Conservation (phyloP, 2,888 invertebrate species). For the Lycophotia porphyrea region DNA sequence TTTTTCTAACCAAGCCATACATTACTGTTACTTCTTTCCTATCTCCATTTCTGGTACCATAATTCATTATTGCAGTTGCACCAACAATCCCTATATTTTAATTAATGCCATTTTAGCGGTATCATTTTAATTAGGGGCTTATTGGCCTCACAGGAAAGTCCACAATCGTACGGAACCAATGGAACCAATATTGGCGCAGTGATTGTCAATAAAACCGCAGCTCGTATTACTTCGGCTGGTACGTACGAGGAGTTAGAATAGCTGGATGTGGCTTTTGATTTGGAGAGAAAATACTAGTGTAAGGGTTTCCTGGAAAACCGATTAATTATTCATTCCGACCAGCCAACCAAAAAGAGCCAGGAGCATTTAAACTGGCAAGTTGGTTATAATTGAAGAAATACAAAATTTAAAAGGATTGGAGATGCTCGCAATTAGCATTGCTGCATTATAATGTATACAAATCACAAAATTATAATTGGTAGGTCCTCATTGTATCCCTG, state of each 20-base stretch:
- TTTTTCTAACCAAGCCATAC: not conserved
- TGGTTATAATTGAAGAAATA: not conserved
- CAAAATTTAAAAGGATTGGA: no score
- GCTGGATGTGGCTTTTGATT: slow-evolving; percentile 29
- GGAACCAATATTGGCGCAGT: slow-evolving; percentile 51
- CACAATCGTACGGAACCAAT: slow-evolving; percentile 36
- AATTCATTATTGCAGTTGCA: not conserved
- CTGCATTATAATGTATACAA: no score
- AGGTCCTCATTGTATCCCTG: not conserved
- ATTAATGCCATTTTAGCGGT: slow-evolving; percentile 1
- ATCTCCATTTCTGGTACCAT: not conserved
- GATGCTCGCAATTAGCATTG: no score
- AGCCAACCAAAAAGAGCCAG: not conserved
- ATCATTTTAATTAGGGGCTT: slow-evolving; percentile 42
- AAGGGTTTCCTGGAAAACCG: no score
- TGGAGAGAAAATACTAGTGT: not conserved
- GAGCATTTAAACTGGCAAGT: not conserved
- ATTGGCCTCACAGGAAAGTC: slow-evolving; percentile 26
- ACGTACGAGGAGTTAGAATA: not conserved
- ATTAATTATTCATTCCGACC: not conserved
- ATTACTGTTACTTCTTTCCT: not conserved
- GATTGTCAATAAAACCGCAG: slow-evolving; percentile 64
- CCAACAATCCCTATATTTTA: slow-evolving; percentile 11
- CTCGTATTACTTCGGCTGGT: slow-evolving; percentile 42
- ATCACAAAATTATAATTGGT: no score